A percentile compares a stretch with the other conserved stretches of the same genome.
These are phyloP conservation scores for Oxycera nigricornis DNA, from an alignment of 2,888 invertebrate genomes.

Conservation along the genomic window DNA sequence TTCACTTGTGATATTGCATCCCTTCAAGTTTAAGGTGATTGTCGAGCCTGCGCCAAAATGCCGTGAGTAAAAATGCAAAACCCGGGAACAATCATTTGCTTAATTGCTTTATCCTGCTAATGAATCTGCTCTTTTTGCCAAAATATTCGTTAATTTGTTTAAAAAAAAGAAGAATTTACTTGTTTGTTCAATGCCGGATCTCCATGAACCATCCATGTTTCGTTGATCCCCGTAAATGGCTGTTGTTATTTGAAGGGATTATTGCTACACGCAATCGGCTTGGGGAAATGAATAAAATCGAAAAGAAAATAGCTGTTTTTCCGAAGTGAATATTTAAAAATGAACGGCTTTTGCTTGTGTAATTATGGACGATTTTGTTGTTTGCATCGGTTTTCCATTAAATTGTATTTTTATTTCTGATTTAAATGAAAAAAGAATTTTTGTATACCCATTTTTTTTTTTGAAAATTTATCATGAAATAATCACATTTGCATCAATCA, in stretches of 20 bases:
- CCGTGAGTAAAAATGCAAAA: background rate
- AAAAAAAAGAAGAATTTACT: constrained; percentile 3
- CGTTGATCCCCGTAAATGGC: background rate
- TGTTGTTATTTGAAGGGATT: background rate
- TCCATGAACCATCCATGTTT: background rate
- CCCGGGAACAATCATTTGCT: background rate
- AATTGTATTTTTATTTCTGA: no score
- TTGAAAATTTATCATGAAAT: no score
- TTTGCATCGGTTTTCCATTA: no score
- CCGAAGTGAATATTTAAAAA: no score
- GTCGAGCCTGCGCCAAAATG: background rate
- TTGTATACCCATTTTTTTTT: no score
- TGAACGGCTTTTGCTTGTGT: no score
- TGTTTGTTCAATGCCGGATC: constrained; percentile 2
- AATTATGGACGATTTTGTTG: no score
- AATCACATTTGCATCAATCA: no score
- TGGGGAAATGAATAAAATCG: background rate
- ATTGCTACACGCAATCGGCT: background rate
- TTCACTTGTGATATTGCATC: background rate
- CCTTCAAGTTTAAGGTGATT: background rate
- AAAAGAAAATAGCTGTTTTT: no score
- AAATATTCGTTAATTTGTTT: constrained; percentile 4
- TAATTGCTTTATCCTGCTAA: constrained; percentile 27
- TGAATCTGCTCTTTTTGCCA: constrained; percentile 12
- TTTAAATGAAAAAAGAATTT: no score